Evolutionary conservation across 2,113 vertebrate genomes (phyloP).

Genomic region (Pterocles orientalis): DNA sequence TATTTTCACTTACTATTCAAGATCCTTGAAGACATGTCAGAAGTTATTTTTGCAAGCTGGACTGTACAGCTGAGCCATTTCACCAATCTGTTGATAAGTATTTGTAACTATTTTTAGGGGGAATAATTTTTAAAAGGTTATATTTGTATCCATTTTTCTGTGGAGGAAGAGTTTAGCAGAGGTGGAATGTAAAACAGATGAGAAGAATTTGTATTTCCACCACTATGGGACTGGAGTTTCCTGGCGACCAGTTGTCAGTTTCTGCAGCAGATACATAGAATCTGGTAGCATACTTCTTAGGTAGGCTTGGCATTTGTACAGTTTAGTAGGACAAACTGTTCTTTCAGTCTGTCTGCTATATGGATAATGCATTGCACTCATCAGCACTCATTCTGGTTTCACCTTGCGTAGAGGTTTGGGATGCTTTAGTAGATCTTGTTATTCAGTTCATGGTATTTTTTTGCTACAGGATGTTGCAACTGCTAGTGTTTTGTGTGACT

Average conservation of each 20-base stretch:
- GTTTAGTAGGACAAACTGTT: not conserved
- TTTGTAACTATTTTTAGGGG: slow-evolving; percentile 20
- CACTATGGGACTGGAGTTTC: not conserved
- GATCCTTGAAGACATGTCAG: not conserved
- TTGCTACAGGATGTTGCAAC: not conserved
- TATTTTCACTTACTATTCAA: slow-evolving; percentile 12
- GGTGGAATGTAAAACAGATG: slow-evolving; percentile 11
- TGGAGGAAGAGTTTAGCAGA: slow-evolving; percentile 14
- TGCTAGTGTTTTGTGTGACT: not conserved
- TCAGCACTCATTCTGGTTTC: not conserved
- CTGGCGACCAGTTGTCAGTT: not conserved
- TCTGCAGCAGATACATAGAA: not conserved
- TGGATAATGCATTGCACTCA: not conserved
- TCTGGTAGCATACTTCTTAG: not conserved
- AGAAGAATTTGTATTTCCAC: not conserved
- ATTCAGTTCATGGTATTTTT: not conserved
- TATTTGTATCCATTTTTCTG: slow-evolving; percentile 38
- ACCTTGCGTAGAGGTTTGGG: not conserved
- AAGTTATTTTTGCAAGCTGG: slow-evolving; percentile 31
- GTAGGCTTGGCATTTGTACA: not conserved
- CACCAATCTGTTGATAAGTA: not conserved
- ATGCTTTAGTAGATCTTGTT: not conserved
- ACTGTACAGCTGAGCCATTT: slow-evolving; percentile 14
- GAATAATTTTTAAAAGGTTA: not conserved
- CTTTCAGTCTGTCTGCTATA: not conserved